These are phyloP conservation scores for Tychaedon coryphoeus DNA, from an alignment of 2,113 vertebrate species.

Conservation along the genomic window DNA sequence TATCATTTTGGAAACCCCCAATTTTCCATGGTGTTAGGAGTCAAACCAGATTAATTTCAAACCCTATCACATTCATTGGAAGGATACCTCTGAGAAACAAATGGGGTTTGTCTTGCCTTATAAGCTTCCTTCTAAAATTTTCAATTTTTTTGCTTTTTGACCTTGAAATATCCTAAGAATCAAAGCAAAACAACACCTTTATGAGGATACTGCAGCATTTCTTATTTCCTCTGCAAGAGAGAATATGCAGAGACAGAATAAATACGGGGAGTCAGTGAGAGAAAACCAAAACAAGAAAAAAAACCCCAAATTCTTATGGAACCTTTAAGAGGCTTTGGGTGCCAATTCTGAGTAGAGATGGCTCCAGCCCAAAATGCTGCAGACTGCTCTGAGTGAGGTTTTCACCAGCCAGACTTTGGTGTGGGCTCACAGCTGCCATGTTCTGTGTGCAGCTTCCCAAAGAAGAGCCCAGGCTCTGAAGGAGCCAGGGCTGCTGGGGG, in stretches of 20 bases:
- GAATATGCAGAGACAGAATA: not conserved
- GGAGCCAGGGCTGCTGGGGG: not conserved
- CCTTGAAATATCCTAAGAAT: not conserved
- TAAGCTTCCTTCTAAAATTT: not conserved
- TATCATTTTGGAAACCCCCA: not conserved
- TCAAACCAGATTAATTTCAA: not conserved
- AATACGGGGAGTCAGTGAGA: not conserved
- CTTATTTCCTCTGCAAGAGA: not conserved
- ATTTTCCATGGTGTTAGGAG: not conserved
- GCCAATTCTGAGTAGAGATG: slow-evolving; percentile 30
- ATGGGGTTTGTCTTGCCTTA: not conserved
- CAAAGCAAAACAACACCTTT: not conserved
- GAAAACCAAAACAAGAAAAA: not conserved
- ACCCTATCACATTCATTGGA: not conserved
- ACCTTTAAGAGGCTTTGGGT: not conserved
- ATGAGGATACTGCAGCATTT: not conserved
- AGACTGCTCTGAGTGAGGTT: not conserved
- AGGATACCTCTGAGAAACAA: not conserved
- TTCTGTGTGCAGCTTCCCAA: not conserved
- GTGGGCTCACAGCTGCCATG: slow-evolving; percentile 4
- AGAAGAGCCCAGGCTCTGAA: not conserved
- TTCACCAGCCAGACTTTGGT: slow-evolving; percentile 33
- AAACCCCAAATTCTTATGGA: not conserved
- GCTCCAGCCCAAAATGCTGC: not conserved
- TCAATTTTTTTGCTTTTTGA: not conserved